phyloP scores from a whole-genome alignment of 2,888 invertebrate species.

The Eupithecia insigniata region DNA sequence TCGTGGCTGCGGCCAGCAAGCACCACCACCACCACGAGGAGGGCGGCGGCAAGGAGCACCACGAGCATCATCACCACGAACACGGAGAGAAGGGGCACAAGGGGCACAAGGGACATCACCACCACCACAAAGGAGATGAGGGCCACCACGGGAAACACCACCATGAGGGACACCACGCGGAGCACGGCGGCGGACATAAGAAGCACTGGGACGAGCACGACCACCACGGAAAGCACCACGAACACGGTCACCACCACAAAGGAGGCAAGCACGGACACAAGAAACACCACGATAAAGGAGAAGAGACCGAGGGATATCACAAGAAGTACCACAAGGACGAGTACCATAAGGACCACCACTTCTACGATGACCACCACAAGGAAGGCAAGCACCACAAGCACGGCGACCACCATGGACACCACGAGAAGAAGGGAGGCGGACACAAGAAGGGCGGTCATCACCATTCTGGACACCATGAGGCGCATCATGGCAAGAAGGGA shows the following conservation, averaged over 20 bases:
- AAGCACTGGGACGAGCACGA: conserved; percentile 90
- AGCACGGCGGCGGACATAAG: conserved; percentile 91
- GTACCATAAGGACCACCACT: conserved; percentile 93
- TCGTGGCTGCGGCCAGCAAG: conserved; percentile 80
- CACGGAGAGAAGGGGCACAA: conserved; percentile 91
- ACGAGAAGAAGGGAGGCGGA: conserved; percentile 89
- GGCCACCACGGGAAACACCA: conserved; percentile 91
- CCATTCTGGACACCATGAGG: conserved; percentile 90
- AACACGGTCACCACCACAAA: conserved; percentile 90
- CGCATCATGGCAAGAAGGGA: conserved; percentile 91
- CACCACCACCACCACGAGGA: conserved; percentile 84
- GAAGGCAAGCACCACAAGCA: conserved; percentile 93
- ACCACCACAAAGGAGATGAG: conserved; percentile 91
- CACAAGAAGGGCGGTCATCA: conserved; percentile 93
- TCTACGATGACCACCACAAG: conserved; percentile 94
- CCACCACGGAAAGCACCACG: conserved; percentile 90
- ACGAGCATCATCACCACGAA: conserved; percentile 87
- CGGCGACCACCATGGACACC: conserved; percentile 90
- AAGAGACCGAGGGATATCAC: conserved; percentile 92
- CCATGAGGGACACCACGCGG: conserved; percentile 89
- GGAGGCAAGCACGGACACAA: conserved; percentile 91
- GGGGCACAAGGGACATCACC: conserved; percentile 90
- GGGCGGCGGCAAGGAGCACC: conserved; percentile 88
- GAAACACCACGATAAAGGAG: conserved; percentile 93
- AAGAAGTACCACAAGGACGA: conserved; percentile 95